Evolutionary conservation across 2,113 vertebrate species (phyloP), one percentile per base, ranked within the genome.

Genomic region (Puntigrus tetrazona): DNA sequence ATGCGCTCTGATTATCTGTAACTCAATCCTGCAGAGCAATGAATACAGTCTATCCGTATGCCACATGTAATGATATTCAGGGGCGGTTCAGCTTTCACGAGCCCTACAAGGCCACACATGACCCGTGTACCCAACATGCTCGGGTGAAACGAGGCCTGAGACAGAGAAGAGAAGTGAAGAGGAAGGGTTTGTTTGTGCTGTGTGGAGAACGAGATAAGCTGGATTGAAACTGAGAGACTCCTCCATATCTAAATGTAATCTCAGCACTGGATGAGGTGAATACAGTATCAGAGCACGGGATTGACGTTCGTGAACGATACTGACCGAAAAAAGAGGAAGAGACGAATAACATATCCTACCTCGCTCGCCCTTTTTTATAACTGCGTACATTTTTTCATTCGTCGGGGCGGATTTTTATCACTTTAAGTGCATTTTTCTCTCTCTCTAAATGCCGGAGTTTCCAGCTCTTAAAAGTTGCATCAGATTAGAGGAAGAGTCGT

Each of bases 221-320:
- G 83, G 81, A 88, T 88, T 88, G 87, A 87, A 85, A 88, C 83
- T 87, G 75, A 85, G 84, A 72, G 73, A 75, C 77, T 84, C 81
- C 75, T 67, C 84, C 82, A 59, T 88, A 88, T 88, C 87, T 88
- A 88, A 88, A 88, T 88, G 84, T 88, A 84, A 88, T 88, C 87
- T 87, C 74, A 67, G 83, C 73, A 63, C 67, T 59, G 85, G 63
- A 86, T 85, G 79, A 85, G 84, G 81, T 78, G 55, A 87, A 86
- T 86, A 88, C 87, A 88, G 87, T 88, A 86, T 88, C 87, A 86
- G 72, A 78, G 82, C 47, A 73, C 18, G 34, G 84, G 81, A 81
- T 45, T 86, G 87, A 86, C 84, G 59, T 84, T 78, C 76, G 65
- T 34, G 45, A 79, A 79, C 41, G 86, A 79, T 82, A 87, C 78